Evolutionary conservation across 1,140 invertebrate species (phyloP).

Genomic region (Atta colombica): DNA sequence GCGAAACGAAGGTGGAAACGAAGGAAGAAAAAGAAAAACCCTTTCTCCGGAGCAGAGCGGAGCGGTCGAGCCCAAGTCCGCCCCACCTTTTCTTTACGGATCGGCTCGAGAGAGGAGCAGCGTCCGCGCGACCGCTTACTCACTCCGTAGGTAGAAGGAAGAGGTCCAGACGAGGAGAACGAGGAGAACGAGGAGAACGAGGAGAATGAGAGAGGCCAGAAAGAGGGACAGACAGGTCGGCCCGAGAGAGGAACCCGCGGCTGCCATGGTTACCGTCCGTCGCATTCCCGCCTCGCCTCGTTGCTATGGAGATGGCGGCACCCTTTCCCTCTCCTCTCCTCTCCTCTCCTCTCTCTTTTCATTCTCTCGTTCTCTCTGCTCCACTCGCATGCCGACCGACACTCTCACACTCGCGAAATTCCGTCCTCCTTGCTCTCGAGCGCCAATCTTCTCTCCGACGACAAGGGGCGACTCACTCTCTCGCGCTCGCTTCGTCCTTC

Average conservation of each 20-base stretch:
- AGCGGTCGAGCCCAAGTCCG: constrained; percentile 62
- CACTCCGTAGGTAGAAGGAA: constrained; percentile 83
- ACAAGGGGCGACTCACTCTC: constrained; percentile 49
- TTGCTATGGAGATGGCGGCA: constrained; percentile 84
- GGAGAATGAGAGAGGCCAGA: constrained; percentile 78
- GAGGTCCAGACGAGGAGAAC: constrained; percentile 80
- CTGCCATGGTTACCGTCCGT: constrained; percentile 87
- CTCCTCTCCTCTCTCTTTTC: constrained; percentile 39
- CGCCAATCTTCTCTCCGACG: constrained; percentile 64
- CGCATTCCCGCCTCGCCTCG: constrained; percentile 86
- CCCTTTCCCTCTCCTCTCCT: constrained; percentile 66
- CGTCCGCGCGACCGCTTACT: constrained; percentile 57
- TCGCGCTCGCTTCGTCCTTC: constrained; percentile 77
- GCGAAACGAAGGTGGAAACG: constrained; percentile 52
- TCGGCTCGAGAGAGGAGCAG: constrained; percentile 63
- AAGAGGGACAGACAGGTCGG: constrained; percentile 85
- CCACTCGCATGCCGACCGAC: constrained; percentile 7
- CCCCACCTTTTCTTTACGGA: constrained; percentile 70
- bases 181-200: constrained; percentile 46
- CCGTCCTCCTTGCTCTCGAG: constrained; percentile 66
- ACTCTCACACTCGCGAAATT: constrained; percentile 55
- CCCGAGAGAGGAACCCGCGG: constrained; percentile 82
- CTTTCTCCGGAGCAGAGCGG: constrained; percentile 50
- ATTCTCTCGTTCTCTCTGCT: constrained; percentile 45
- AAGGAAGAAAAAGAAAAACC: constrained; percentile 43